A percentile compares a stretch with the other conserved stretches of the same genome.
These are phyloP conservation scores for Perdita meconis DNA, from an alignment of 2,888 invertebrate species.

Conservation along the genomic window DNA sequence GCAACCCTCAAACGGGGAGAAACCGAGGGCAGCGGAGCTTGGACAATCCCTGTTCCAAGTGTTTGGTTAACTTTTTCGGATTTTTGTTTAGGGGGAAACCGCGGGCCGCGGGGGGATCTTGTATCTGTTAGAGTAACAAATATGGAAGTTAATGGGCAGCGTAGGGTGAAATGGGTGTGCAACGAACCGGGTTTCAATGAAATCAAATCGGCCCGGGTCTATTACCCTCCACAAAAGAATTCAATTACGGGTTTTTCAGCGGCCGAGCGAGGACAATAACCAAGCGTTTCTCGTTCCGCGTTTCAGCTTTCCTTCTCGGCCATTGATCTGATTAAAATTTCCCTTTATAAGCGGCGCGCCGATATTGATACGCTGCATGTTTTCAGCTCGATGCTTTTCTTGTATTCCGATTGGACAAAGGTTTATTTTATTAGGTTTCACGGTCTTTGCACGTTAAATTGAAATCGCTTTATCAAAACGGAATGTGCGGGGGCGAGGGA, in stretches of 20 bases:
- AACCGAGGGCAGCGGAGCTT: neutral
- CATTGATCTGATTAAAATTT: constrained; percentile 56
- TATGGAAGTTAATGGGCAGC: neutral
- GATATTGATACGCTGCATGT: neutral
- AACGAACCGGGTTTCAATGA: constrained; percentile 23
- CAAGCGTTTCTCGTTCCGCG: neutral
- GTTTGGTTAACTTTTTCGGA: too few relatives aligned
- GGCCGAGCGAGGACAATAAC: constrained; percentile 30
- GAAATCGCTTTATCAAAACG: too few relatives aligned
- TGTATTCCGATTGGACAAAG: too few relatives aligned
- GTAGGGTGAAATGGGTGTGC: neutral
- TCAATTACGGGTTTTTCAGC: constrained; percentile 25
- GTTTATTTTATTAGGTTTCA: too few relatives aligned
- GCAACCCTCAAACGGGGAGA: neutral
- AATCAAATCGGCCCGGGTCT: constrained; percentile 21
- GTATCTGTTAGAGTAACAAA: neutral
- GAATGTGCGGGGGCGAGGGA: too few relatives aligned
- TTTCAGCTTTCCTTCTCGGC: constrained; percentile 4
- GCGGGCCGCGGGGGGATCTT: neutral
- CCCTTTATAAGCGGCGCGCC: constrained; percentile 9
- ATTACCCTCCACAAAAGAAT: constrained; percentile 30
- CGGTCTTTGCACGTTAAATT: too few relatives aligned
- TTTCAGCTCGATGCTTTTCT: neutral
- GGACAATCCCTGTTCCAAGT: neutral
- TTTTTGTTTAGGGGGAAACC: neutral